A percentile compares a stretch with the other conserved stretches of the same genome.
These are phyloP conservation scores for Ailurus styani DNA, from an alignment of 2,113 vertebrate genomes.

Conservation along the genomic window DNA sequence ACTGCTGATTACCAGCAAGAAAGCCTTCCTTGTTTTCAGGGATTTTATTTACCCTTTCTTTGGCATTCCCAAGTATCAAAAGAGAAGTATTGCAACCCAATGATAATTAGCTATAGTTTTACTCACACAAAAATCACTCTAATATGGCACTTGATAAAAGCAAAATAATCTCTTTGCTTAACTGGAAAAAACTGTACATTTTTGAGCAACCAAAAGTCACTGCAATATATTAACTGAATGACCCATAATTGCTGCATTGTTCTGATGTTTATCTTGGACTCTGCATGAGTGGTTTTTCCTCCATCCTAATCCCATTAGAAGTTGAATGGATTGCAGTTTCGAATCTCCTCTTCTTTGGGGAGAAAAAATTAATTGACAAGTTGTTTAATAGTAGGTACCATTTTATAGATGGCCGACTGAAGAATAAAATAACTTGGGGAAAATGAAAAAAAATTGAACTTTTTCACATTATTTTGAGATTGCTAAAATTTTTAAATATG, in stretches of 20 bases:
- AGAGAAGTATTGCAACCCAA: constrained; percentile 56
- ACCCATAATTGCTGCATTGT: constrained; percentile 73
- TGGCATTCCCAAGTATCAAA: constrained; percentile 56
- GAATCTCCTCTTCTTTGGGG: constrained; percentile 67
- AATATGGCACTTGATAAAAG: constrained; percentile 43
- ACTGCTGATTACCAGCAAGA: constrained; percentile 63
- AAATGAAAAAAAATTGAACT: background rate
- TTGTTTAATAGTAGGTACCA: constrained; percentile 68
- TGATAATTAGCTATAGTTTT: constrained; percentile 59
- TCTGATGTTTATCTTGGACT: constrained; percentile 81
- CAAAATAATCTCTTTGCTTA: background rate
- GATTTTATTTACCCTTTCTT: constrained; percentile 57
- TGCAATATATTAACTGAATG: constrained; percentile 74
- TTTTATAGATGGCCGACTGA: constrained; percentile 68
- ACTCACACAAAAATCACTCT: constrained; percentile 26
- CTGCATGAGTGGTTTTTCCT: constrained; percentile 77
- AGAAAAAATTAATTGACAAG: constrained; percentile 70
- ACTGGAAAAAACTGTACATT: background rate
- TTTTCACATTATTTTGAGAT: background rate
- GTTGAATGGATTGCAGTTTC: constrained; percentile 77
- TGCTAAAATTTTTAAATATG: background rate
- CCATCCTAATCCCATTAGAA: constrained; percentile 84
- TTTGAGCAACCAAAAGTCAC: constrained; percentile 52
- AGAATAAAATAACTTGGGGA: constrained; percentile 62
- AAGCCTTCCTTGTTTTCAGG: constrained; percentile 54